phyloP scores from a whole-genome alignment of 2,113 vertebrate species.

The Oostethus manadensis region DNA sequence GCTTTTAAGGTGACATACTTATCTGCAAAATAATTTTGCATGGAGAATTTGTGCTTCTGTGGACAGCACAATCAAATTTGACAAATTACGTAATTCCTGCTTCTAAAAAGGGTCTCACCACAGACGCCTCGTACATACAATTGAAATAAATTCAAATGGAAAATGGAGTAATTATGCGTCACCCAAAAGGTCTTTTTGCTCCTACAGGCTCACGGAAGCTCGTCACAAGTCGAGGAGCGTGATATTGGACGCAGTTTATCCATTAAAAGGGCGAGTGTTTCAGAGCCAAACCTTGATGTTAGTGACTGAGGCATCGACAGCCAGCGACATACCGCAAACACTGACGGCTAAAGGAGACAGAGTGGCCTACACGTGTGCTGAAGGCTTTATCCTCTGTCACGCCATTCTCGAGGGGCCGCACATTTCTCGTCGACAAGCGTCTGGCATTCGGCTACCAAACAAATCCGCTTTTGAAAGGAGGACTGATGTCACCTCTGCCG shows the following conservation, averaged over 20 bases:
- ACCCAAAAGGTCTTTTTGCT: conserved; percentile 11
- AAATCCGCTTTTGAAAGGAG: conserved; percentile 1
- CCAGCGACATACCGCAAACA: conserved; percentile 23
- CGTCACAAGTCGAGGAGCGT: conserved; percentile 6
- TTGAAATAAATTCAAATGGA: background rate
- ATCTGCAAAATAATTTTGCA: background rate
- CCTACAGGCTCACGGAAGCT: conserved; percentile 7
- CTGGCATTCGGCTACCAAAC: background rate
- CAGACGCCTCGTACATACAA: background rate
- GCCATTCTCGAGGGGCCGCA: conserved; percentile 50
- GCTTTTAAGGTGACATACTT: background rate
- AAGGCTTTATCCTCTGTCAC: conserved; percentile 47
- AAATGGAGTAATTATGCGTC: conserved; percentile 4
- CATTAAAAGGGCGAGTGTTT: no score
- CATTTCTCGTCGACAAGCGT: conserved; percentile 21
- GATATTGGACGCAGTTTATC: conserved; percentile 12
- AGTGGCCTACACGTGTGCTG: conserved; percentile 44
- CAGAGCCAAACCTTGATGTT: background rate
- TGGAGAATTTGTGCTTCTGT: background rate
- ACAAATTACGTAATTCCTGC: background rate
- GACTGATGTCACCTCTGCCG: conserved; percentile 13
- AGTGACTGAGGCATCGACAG: conserved; percentile 28
- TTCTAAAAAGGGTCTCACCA: conserved; percentile 9
- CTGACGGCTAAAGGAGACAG: conserved; percentile 48
- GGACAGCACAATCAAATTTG: background rate